Evolutionary conservation across 2,888 invertebrate genomes (phyloP).

Genomic region (Tryphoninae sp.): DNA sequence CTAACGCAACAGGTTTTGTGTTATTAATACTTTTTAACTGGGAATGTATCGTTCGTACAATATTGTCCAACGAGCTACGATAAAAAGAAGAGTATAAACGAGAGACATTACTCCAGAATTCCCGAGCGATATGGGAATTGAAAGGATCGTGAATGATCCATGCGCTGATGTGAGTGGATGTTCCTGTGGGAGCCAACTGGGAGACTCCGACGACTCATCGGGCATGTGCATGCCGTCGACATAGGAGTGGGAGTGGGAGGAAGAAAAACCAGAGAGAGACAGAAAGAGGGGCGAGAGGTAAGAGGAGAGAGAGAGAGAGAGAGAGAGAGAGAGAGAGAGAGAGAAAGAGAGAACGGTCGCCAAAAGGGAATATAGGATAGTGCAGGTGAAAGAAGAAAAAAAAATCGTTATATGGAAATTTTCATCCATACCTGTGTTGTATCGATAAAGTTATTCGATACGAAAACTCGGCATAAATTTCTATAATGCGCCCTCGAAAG

Average conservation of each 20-base stretch:
- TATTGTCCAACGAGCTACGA: not conserved
- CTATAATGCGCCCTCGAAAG: constrained; percentile 32
- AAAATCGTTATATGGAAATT: constrained; percentile 38
- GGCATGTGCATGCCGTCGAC: not conserved
- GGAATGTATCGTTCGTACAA: not conserved
- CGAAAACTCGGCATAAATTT: constrained; percentile 38
- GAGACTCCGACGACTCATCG: constrained; percentile 8
- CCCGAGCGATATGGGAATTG: constrained; percentile 20
- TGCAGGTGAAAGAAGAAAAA: constrained; percentile 8
- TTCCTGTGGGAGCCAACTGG: constrained; percentile 22
- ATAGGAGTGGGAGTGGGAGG: not conserved
- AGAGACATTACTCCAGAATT: constrained; percentile 2
- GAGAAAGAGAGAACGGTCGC: not conserved
- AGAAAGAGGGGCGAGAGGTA: too few species aligned
- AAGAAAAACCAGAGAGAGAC: not conserved
- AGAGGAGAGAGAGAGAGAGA: not conserved
- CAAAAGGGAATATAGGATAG: constrained; percentile 14
- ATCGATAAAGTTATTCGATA: constrained; percentile 63
- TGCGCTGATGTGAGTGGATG: constrained; percentile 28
- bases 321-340: not conserved
- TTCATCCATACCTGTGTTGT: constrained; percentile 46
- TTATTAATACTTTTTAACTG: not conserved
- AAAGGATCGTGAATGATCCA: constrained; percentile 37
- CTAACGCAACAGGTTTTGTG: too few species aligned
- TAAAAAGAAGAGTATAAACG: not conserved